Percentiles rank a stretch among this genome's conserved stretches.
Conservation (phyloP, 2,888 invertebrate species). For the Campopleginae sp. region DNA sequence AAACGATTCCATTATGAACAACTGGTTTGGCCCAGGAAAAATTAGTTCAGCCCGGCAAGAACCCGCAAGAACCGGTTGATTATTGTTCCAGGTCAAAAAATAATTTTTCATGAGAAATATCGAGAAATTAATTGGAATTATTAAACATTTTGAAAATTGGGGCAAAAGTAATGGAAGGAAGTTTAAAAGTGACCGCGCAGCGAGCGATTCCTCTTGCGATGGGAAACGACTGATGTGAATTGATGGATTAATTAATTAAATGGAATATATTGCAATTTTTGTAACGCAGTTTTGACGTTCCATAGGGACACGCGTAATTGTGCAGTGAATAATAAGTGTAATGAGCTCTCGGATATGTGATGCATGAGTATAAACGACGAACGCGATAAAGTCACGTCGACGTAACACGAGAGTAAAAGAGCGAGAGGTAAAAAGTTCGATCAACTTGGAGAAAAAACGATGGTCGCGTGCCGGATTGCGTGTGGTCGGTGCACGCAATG, state of each 20-base stretch:
- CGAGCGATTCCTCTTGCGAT: too few species aligned
- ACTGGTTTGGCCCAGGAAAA: background rate
- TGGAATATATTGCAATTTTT: background rate
- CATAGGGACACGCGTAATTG: background rate
- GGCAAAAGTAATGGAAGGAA: too few species aligned
- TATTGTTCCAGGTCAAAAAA: too few species aligned
- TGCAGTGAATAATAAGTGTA: background rate
- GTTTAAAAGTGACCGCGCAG: too few species aligned
- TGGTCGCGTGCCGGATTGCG: slow-evolving; percentile 51
- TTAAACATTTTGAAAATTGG: too few species aligned
- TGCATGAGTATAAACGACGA: background rate
- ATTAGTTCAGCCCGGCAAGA: background rate
- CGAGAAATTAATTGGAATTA: too few species aligned
- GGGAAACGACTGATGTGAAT: background rate
- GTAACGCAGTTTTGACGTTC: background rate
- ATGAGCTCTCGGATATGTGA: too few species aligned
- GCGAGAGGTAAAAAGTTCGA: slow-evolving; percentile 51
- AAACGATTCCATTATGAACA: background rate
- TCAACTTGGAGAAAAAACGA: slow-evolving; percentile 57
- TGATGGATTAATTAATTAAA: background rate
- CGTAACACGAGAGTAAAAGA: background rate
- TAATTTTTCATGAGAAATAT: too few species aligned
- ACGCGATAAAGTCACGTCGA: slow-evolving; percentile 13
- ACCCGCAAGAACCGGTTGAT: background rate
- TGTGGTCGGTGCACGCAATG: slow-evolving; percentile 45